Evolutionary conservation across 2,797 vertebrate species (phyloP).

Genomic region (Pantherophis alleghaniensis): DNA sequence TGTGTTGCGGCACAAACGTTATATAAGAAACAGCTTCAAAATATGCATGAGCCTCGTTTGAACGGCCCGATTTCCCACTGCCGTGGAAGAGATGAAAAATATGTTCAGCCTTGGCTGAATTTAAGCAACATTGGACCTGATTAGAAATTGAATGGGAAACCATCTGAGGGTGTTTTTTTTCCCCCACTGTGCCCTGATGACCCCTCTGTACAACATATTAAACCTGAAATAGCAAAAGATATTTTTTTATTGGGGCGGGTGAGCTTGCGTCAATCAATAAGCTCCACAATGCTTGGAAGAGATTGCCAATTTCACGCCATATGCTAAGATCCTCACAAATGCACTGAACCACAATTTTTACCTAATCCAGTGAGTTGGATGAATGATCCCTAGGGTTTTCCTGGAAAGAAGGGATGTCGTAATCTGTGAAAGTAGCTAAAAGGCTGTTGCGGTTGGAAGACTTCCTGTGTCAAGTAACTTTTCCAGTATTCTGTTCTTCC

Average conservation of each 20-base stretch:
- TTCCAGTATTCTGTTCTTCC: background rate
- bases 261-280: background rate
- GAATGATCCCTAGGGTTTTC: background rate
- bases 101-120: background rate
- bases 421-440: background rate
- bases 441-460: background rate
- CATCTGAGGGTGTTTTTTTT: background rate
- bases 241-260: too few species aligned
- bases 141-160: background rate
- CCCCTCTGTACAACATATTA: background rate
- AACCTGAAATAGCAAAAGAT: background rate
- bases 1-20: background rate
- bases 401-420: background rate
- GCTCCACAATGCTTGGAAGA: background rate
- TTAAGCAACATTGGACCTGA: background rate
- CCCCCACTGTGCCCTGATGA: background rate
- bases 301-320: background rate
- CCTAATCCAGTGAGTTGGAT: background rate
- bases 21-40: background rate
- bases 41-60: background rate
- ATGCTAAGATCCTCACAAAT: background rate
- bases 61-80: background rate
- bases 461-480: background rate
- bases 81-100: background rate
- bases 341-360: background rate